phyloP scores from a whole-genome alignment of 2,888 invertebrate species.

The Macaria liturata region DNA sequence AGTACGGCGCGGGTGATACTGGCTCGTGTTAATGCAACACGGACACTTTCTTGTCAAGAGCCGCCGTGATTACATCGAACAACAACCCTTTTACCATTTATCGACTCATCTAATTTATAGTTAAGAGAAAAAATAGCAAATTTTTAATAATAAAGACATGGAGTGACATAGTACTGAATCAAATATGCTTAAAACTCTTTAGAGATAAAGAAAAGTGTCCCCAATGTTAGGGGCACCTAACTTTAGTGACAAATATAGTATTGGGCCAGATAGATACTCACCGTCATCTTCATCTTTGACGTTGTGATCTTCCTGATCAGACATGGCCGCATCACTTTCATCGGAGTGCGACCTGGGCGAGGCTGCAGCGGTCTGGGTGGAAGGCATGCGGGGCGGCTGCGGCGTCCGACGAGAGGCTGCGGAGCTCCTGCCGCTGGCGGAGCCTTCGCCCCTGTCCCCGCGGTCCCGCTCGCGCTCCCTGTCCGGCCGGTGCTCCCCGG shows the following conservation, averaged over 20 bases:
- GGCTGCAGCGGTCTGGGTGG: constrained; percentile 84
- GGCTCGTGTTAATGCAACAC: constrained; percentile 66
- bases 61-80: constrained; percentile 57
- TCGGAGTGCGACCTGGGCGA: constrained; percentile 90
- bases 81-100: constrained; percentile 38
- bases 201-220: too few relatives aligned
- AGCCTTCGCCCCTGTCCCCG: constrained; percentile 54
- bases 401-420: constrained; percentile 85
- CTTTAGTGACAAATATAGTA: too few relatives aligned
- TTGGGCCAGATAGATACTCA: constrained; percentile 53
- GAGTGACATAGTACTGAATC: too few relatives aligned
- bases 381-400: constrained; percentile 79
- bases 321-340: constrained; percentile 91
- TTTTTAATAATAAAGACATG: too few relatives aligned
- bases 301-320: constrained; percentile 93
- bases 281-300: constrained; percentile 93
- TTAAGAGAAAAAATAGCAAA: constrained; percentile 31
- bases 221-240: too few relatives aligned
- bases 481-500: constrained; percentile 87
- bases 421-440: constrained; percentile 73
- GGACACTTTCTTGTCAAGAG: constrained; percentile 69
- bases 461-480: constrained; percentile 85
- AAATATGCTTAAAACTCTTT: too few relatives aligned
- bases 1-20: constrained; percentile 66
- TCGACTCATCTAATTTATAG: constrained; percentile 42